Base-by-base conservation (phyloP, 2,797 vertebrate genomes). In the Cuniculus paca region DNA sequence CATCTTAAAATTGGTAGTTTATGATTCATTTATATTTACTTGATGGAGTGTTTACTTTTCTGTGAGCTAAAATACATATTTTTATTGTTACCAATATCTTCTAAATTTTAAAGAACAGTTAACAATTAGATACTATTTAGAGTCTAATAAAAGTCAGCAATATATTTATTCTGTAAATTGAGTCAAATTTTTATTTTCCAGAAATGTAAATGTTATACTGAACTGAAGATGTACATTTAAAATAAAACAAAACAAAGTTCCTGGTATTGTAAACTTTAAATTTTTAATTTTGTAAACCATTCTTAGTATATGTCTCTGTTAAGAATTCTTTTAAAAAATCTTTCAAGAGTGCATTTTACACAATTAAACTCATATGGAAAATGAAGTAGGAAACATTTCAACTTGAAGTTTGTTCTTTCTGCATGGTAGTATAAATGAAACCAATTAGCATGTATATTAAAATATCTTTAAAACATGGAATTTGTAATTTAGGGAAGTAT, bases 131-230 rank as follows among this genome's bases (percentile, higher is more conserved):
- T 91, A 86, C 58, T 78, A 68, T 93, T 14, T 86, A 72, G 20
- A 80, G 80, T 87, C 12, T 14, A 85, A 82, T 96, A 75, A 91
- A 86, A 26, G 2, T 90, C n/a, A 81, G 26, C 45, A 58, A 34
- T 50, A 13, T 81, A 34, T 83, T 94, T 94, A 63, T 28, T 72
- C 48, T 90, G 17, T 81, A 77, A 70, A 28, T 87, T 79, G 36
- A 89, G 79, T 87, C 39, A 88, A 65, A 78, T 63, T 85, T 95
- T 56, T 92, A 92, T 61, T 89, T 82, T 7, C n/a, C 42, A 84
- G 70, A 79, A 48, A 70, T 50, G 1, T 68, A 93, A 78, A 72
- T 74, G 20, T 60, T 60, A 42, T 26, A 61, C 65, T 96, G 88
- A 91, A 61, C 17, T 79, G 36, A 93, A 95, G 80, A 54, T 90